Percentiles rank a stretch among this genome's conserved stretches.
Conservation (phyloP, 2,888 invertebrate genomes). For the Platerodrilus igneus region DNA sequence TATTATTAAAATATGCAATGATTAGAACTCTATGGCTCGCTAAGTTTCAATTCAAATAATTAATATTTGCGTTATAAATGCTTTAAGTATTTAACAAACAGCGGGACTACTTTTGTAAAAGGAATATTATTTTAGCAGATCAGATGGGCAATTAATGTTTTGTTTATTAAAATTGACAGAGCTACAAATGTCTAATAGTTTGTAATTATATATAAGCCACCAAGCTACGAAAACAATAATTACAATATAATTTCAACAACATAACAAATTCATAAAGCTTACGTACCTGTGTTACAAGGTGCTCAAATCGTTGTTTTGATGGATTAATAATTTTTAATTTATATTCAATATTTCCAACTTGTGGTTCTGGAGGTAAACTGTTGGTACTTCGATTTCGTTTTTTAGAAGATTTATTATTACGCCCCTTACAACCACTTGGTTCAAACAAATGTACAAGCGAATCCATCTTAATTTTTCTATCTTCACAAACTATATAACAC, state of each 20-base stretch:
- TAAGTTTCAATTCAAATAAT: too few species aligned
- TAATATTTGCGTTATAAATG: too few species aligned
- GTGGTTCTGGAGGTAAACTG: constrained; percentile 81
- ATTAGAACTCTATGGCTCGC: too few species aligned
- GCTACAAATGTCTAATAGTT: constrained; percentile 4
- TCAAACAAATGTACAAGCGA: constrained; percentile 80
- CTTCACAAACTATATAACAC: too few species aligned
- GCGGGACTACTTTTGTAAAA: too few species aligned
- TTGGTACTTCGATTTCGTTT: constrained; percentile 48
- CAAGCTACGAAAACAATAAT: not conserved
- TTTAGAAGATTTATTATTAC: constrained; percentile 52
- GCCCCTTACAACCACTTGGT: constrained; percentile 53
- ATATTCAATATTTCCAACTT: constrained; percentile 94
- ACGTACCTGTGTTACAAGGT: constrained; percentile 87
- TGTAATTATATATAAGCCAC: constrained; percentile 2
- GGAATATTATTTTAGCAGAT: too few species aligned
- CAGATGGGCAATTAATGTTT: not conserved
- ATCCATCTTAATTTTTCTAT: constrained; percentile 58
- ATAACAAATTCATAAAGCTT: too few species aligned
- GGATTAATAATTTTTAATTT: constrained; percentile 92
- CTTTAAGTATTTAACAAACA: too few species aligned
- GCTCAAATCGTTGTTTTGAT: constrained; percentile 86
- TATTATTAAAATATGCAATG: too few species aligned
- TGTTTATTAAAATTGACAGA: constrained; percentile 2
- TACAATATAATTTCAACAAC: too few species aligned